Evolutionary conservation across 2,888 invertebrate species (phyloP), one percentile per base, ranked within the genome.

Genomic region (Limnephilus marmoratus): DNA sequence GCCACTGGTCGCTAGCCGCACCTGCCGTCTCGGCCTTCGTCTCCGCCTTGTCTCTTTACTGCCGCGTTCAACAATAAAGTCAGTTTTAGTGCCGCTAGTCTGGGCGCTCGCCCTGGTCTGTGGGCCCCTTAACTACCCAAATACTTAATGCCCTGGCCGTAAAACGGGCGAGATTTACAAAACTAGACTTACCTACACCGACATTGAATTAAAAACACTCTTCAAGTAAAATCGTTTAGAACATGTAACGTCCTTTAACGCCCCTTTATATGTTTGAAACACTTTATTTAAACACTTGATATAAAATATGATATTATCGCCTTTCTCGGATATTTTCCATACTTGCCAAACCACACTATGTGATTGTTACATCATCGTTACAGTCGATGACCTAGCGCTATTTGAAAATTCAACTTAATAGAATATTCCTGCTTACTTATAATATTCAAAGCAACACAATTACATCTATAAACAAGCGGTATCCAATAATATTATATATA

Each of bases 11-110:
- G 53, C 88, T 90, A 13, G 91, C 41, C 53, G 85, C 91, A 92
- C 86, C 86, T 90, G 91, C 13, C 92, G 90, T 34, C 88, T 68
- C 68, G 15, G 87, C 85, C 31, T 41, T 37, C 85, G 85, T 29
- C 45, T n/a, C 41, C 41, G n/a, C 41, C 41, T 12, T 5, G 41
- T 45, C 37, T 18, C 18, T 81, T 90, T 81, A 81, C 15, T 29
- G 81, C 41, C 81, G 90, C 90, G 81, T 81, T 81, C 90, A 41
- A n/a, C 81, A 81, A 90, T 90, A 90, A 90, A 90, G 41, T 37
- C 37, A 29, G 68, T 80, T 88, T 88, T 88, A 68, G 24, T 80
- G 88, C 81, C 37, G 29, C 85, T 85, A 18, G 31, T n/a, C 41
- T 85, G 34, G 53, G 53, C 53, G 29, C 53, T 37, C n/a, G 41